These are phyloP conservation scores for Pipistrellus kuhlii DNA, from an alignment of 2,797 vertebrate species.

Conservation along the genomic window DNA sequence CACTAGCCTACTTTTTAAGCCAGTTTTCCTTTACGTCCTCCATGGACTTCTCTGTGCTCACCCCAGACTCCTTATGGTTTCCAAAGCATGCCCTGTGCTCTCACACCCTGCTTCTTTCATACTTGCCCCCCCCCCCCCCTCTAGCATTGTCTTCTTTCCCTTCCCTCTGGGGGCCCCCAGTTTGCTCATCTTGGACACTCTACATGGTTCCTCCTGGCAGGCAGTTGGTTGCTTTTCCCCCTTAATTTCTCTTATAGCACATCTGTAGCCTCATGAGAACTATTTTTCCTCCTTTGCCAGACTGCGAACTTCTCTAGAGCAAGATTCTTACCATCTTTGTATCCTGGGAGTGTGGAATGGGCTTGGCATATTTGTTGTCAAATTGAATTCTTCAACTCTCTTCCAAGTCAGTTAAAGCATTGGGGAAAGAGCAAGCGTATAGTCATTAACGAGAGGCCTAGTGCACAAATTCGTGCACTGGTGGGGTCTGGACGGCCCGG, in stretches of 20 bases:
- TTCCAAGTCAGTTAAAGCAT: not conserved
- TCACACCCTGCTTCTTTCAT: not conserved
- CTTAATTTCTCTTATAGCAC: not conserved
- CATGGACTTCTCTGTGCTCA: not conserved
- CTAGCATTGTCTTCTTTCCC: not conserved
- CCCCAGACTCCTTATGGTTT: not conserved
- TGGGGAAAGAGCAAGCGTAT: not conserved
- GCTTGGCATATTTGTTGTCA: not conserved
- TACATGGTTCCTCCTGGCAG: not conserved
- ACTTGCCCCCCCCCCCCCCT: not conserved
- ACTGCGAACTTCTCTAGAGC: not conserved
- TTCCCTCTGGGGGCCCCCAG: not conserved
- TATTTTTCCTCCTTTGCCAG: not conserved
- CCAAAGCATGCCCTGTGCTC: not conserved
- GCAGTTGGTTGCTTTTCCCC: not conserved
- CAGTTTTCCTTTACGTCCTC: not conserved
- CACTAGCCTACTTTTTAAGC: not conserved
- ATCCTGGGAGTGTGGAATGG: not conserved
- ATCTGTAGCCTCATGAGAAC: not conserved
- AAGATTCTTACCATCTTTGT: not conserved
- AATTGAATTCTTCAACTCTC: slow-evolving; percentile 27
- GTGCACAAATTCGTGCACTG: too few relatives aligned
- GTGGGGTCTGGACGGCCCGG: too few relatives aligned
- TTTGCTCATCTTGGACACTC: not conserved
- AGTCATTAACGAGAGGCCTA: too few relatives aligned